Evolutionary conservation across 2,888 invertebrate genomes (phyloP), one percentile per base, ranked within the genome.

Genomic region (Hermaeophaga mercurialis): DNA sequence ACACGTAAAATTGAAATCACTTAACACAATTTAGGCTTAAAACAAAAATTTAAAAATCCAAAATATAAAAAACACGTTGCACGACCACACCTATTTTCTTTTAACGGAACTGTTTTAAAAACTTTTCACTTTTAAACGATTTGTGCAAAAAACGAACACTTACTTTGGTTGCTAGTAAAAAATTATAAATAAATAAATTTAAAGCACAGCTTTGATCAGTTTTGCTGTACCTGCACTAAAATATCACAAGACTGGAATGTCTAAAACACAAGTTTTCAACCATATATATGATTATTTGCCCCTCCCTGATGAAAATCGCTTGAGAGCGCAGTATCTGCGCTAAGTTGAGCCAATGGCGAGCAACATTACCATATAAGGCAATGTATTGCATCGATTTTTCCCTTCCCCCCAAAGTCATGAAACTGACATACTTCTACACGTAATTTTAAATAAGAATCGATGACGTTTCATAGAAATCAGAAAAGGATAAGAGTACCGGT

Each of bases 301-400:
- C 82, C 81, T 81, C 81, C 80, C 73, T 78, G 73, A 73, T 75
- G 68, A 74, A 72, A 70, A 73, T 73, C 58, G 74, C 75, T 73
- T 54, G 58, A 65, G 65, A 62, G 72, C 74, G 73, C 74, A 71
- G 67, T 67, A 70, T 69, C 70, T 64, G 56, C 55, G 59, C 57
- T 54, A 49, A 38, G 58, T 54, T 50, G 61, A 70, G 63, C 86
- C 87, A 88, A 88, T 88, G 80, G 82, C 79, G 79, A 80, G 75
- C 80, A 81, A 84, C 85, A 86, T 88, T 84, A 86, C 89, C 88
- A 86, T 88, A 88, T 88, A 88, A 85, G 88, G 88, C 82, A 84
- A 83, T 83, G 80, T 78, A 82, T 81, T 83, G 83, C 80, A 82
- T 80, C 80, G 83, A 80, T 82, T 72, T 78, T 70, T 71, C 69